Evolutionary conservation across 2,888 invertebrate genomes (phyloP).

Genomic region (Drosophila engyochracea): DNA sequence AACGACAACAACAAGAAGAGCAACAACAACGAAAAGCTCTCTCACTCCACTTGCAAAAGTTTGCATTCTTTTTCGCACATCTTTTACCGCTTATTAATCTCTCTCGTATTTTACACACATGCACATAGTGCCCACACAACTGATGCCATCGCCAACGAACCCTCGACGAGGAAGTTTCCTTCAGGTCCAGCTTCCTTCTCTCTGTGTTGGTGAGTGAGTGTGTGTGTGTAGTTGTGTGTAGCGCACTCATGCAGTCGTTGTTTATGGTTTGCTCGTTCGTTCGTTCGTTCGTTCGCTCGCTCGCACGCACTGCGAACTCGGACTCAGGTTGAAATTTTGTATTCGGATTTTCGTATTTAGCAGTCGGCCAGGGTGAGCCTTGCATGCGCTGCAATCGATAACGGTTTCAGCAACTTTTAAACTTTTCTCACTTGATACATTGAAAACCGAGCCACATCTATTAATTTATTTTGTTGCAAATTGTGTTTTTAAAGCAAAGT

Average conservation of each 20-base stretch:
- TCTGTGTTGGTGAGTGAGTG: not conserved
- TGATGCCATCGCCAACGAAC: slow-evolving; percentile 15
- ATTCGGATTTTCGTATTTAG: slow-evolving; percentile 2
- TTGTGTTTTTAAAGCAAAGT: not conserved
- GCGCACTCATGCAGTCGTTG: slow-evolving; percentile 30
- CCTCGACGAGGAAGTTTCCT: slow-evolving; percentile 6
- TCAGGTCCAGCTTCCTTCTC: slow-evolving; percentile 7
- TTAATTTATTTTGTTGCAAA: not conserved
- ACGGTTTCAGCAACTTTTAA: too few relatives aligned
- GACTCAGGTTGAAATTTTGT: slow-evolving; percentile 5
- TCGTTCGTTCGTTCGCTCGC: slow-evolving; percentile 2
- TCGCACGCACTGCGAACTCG: slow-evolving; percentile 13
- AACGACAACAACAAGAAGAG: not conserved
- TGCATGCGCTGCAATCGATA: slow-evolving; percentile 30
- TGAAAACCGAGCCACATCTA: not conserved
- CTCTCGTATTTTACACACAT: slow-evolving; percentile 7
- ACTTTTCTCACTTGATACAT: not conserved
- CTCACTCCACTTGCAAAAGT: not conserved
- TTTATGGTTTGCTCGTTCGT: slow-evolving; percentile 1
- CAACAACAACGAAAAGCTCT: not conserved
- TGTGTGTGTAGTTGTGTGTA: slow-evolving; percentile 5
- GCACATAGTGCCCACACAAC: not conserved
- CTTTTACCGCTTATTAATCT: slow-evolving; percentile 4
- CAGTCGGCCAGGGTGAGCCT: slow-evolving; percentile 18
- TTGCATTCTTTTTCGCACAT: not conserved